A percentile compares a stretch with the other conserved stretches of the same genome.
phyloP scores from a whole-genome alignment of 2,888 invertebrate species.

The Harmothoe impar region DNA sequence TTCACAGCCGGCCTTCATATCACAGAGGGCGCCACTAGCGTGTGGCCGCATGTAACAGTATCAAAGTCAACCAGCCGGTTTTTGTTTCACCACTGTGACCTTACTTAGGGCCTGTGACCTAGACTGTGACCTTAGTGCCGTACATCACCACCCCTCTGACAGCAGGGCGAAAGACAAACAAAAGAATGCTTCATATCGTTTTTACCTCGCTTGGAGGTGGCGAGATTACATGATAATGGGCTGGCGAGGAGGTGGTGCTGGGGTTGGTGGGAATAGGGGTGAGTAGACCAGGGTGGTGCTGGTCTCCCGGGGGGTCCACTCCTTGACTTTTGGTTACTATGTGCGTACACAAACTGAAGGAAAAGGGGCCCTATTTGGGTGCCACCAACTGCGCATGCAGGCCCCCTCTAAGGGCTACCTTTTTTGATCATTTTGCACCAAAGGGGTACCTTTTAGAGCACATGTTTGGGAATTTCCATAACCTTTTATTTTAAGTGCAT shows the following conservation, averaged over 20 bases:
- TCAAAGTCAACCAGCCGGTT: slow-evolving; percentile 44
- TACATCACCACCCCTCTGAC: slow-evolving; percentile 48
- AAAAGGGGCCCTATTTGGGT: too few relatives aligned
- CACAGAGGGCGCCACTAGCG: slow-evolving; percentile 15
- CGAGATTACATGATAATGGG: slow-evolving; percentile 49
- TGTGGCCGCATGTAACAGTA: slow-evolving; percentile 9
- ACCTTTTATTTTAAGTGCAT: too few relatives aligned
- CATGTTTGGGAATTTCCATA: too few relatives aligned
- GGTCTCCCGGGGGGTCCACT: too few relatives aligned
- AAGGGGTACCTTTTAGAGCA: too few relatives aligned
- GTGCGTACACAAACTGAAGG: too few relatives aligned
- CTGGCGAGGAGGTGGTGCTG: not conserved
- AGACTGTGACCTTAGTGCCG: not conserved
- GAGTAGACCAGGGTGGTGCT: too few relatives aligned
- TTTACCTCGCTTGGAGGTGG: slow-evolving; percentile 30
- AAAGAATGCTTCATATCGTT: slow-evolving; percentile 52
- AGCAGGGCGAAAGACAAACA: slow-evolving; percentile 48
- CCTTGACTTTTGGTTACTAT: too few relatives aligned
- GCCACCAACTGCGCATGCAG: too few relatives aligned
- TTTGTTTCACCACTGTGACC: slow-evolving; percentile 50
- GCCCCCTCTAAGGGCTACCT: too few relatives aligned
- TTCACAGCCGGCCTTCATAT: not conserved
- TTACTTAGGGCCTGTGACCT: slow-evolving; percentile 43
- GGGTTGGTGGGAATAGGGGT: slow-evolving; percentile 24
- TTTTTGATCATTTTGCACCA: too few relatives aligned